These are phyloP conservation scores for Chlorodrepanis virens DNA, from an alignment of 2,113 vertebrate genomes.

Conservation along the genomic window DNA sequence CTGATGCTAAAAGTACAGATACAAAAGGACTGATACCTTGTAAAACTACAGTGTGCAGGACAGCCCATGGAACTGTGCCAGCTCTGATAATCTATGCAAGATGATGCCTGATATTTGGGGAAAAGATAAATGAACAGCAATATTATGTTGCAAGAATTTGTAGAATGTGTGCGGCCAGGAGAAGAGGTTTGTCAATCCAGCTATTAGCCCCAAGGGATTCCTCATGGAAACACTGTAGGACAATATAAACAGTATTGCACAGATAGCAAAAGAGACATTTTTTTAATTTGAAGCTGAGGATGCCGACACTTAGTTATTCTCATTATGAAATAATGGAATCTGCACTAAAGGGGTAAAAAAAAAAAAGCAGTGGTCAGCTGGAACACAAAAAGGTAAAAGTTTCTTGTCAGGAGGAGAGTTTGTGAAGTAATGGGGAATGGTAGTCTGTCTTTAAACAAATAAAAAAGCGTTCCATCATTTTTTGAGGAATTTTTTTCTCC, in stretches of 20 bases:
- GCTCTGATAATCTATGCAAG: not conserved
- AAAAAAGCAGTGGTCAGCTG: not conserved
- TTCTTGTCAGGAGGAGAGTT: not conserved
- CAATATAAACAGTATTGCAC: not conserved
- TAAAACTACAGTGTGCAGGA: not conserved
- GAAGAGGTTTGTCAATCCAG: not conserved
- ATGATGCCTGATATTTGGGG: not conserved
- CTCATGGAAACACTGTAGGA: not conserved
- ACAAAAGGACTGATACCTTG: not conserved
- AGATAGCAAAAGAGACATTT: not conserved
- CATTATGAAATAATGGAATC: not conserved
- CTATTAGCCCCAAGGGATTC: not conserved
- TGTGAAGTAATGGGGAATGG: not conserved
- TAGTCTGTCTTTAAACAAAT: not conserved
- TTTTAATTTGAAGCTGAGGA: not conserved
- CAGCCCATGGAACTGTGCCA: not conserved
- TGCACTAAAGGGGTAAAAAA: not conserved
- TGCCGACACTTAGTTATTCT: not conserved
- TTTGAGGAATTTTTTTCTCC: not conserved
- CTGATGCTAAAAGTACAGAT: not conserved
- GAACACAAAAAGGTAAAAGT: not conserved
- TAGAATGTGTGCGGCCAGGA: accelerated
- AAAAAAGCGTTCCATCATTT: not conserved
- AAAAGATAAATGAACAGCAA: not conserved
- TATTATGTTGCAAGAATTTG: not conserved